Conservation (phyloP, 2,797 vertebrate species). For the Leptoclinus maculatus region DNA sequence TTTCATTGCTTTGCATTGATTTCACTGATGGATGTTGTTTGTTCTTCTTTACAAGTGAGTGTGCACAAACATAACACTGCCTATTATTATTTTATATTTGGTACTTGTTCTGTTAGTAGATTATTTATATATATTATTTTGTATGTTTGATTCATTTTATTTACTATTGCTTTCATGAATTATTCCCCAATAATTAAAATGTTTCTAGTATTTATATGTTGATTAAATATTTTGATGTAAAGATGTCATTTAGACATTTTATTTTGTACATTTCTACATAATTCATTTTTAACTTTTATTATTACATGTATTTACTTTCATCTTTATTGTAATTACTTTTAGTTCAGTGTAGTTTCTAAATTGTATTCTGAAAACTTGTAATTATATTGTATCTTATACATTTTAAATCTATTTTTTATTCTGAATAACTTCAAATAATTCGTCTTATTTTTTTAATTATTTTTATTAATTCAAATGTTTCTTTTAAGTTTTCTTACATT, state of each 20-base stretch:
- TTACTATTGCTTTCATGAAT: neutral
- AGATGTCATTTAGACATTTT: too few species aligned
- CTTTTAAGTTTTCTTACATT: neutral
- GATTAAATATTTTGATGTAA: neutral
- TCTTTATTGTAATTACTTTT: neutral
- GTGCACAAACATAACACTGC: neutral
- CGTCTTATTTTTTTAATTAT: neutral
- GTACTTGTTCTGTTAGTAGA: neutral
- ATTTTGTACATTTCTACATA: too few species aligned
- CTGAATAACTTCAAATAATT: neutral
- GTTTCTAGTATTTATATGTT: too few species aligned
- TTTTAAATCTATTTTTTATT: neutral
- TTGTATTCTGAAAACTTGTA: neutral
- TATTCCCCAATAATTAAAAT: neutral
- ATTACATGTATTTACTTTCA: neutral
- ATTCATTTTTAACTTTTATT: neutral
- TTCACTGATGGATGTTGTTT: slow-evolving; percentile 3
- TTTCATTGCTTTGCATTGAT: slow-evolving; percentile 23
- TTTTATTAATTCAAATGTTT: neutral
- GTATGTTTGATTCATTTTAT: neutral
- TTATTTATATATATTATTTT: neutral
- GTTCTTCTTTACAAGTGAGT: slow-evolving; percentile 7
- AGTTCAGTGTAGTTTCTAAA: neutral
- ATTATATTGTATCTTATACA: neutral
- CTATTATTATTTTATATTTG: neutral